Evolutionary conservation across 2,888 invertebrate species (phyloP), one percentile per base, ranked within the genome.

Genomic region (Biston betularia): DNA sequence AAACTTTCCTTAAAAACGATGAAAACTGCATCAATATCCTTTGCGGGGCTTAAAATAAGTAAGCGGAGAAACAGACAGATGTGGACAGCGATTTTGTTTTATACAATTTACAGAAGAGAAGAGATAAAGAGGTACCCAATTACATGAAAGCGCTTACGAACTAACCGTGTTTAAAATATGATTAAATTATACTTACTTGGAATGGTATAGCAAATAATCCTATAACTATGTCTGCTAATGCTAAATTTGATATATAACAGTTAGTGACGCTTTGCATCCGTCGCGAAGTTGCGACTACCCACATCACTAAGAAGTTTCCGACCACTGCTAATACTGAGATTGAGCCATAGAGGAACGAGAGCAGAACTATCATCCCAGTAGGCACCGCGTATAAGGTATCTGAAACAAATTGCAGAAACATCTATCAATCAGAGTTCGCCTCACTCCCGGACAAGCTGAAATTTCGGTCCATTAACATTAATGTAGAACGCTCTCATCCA

Each of bases 201-300:
- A 98, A 98, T 73, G 98, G 98, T 84, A 97, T 97, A 70, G 97
- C 96, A 83, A 98, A 97, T 76, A 97, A 93, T 67, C 97, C 97
- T 82, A 98, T 97, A 72, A 97, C 96, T 80, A 98, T 97, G 85
- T 98, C 98, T 33, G 97, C 97, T 73, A 97, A 91, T 2, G 98
- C 97, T 84, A 98, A 92, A 90, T 98, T 98, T 14, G 97, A 96
- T 76, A 98, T 97, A 88, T 97, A 97, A 88, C 96, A 96, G 87
- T 97, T 97, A 52, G 97, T 98, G 74, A 96, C 97, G 70, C 96
- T 97, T 78, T 97, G 93, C 97, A 97, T 97, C 71, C 96, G 94
- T 42, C 95, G 91, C 63, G 96, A 97, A 12, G 97, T 97, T 45
- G 96, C 95, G 34, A 98, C 97, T 63, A 97, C 96, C 96, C 97